These are phyloP conservation scores for Phenganax marumi DNA, from an alignment of 92 coral and sea anemone species.

Conservation along the genomic window DNA sequence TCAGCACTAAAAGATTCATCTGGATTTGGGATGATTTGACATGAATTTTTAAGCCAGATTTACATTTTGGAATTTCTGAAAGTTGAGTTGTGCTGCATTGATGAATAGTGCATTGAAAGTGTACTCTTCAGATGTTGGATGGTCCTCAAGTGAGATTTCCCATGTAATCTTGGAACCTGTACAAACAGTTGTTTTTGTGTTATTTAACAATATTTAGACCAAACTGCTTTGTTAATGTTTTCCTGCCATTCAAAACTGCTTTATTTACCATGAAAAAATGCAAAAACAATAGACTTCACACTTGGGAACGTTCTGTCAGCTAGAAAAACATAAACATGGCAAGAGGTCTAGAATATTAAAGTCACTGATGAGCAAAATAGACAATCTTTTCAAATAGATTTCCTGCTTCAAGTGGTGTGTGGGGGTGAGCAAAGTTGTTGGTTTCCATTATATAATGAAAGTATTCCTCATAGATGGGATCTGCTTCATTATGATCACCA, in stretches of 20 bases:
- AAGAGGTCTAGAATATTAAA: neutral
- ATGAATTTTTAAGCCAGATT: neutral
- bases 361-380: conserved; percentile 39
- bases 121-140: no score
- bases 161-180: no score
- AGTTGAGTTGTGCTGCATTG: no score
- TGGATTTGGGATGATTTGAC: conserved; percentile 60
- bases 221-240: no score
- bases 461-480: conserved; percentile 55
- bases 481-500: conserved; percentile 22
- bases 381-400: conserved; percentile 43
- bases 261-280: no score
- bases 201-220: no score
- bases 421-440: conserved; percentile 54
- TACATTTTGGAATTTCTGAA: no score
- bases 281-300: no score
- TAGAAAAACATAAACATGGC: neutral
- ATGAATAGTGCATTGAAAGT: neutral
- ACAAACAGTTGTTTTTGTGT: no score
- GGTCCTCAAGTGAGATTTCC: no score
- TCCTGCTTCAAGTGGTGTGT: conserved; percentile 54
- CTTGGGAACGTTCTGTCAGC: no score
- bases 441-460: conserved; percentile 60
- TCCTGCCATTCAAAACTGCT: no score
- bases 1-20: conserved; percentile 62